Percentiles rank a stretch among this genome's conserved stretches.
These are phyloP conservation scores for Lamellibrachia columna DNA, from an alignment of 2,888 invertebrate genomes.

Conservation along the genomic window DNA sequence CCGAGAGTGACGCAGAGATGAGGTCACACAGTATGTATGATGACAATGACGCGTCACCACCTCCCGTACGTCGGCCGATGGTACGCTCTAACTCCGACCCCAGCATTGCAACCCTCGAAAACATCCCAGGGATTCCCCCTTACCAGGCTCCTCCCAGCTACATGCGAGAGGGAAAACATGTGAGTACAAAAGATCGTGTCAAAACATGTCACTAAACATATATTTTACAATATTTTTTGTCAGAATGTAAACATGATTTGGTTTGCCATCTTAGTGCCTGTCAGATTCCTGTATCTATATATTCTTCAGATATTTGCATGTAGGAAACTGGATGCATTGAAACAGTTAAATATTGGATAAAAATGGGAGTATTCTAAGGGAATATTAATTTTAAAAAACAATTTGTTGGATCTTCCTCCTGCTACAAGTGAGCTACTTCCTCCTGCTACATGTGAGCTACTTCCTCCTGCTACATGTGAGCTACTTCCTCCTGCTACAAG, in stretches of 20 bases:
- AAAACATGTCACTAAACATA: not conserved
- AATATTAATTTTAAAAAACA: no score
- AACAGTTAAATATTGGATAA: no score
- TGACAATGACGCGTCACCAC: conserved; percentile 49
- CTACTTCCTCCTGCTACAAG: no score
- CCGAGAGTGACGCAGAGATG: conserved; percentile 89
- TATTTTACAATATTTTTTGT: not conserved
- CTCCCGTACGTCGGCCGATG: conserved; percentile 53
- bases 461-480: no score
- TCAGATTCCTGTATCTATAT: no score
- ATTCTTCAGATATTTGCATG: no score
- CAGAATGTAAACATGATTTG: not conserved
- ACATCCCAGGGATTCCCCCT: conserved; percentile 67
- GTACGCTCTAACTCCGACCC: conserved; percentile 91
- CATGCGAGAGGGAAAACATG: conserved; percentile 67
- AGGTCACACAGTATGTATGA: conserved; percentile 38
- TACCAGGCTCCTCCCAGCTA: conserved; percentile 81
- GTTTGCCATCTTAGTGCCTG: no score
- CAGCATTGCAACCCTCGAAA: conserved; percentile 92
- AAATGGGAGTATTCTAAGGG: no score
- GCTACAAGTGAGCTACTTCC: no score
- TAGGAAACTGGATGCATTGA: no score
- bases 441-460: no score
- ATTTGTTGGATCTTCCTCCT: no score
- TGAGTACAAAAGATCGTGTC: not conserved